These are phyloP conservation scores for Pagrus major DNA, from an alignment of 2,113 vertebrate genomes.

Conservation along the genomic window DNA sequence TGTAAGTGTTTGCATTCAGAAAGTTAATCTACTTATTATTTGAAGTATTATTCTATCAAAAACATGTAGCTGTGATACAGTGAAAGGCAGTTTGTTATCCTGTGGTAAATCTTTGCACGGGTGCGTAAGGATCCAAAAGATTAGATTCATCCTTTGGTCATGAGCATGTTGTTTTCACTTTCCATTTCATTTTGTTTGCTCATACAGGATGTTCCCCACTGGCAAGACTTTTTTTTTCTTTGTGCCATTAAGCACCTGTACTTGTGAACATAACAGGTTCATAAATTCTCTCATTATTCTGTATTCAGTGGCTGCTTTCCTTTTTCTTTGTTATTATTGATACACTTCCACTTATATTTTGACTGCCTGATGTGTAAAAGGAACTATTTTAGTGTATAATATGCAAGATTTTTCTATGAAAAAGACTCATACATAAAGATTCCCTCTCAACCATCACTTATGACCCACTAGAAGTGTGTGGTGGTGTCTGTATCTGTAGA, in stretches of 20 bases:
- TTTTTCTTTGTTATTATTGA: neutral
- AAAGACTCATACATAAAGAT: no score
- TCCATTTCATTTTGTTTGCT: neutral
- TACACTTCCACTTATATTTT: neutral
- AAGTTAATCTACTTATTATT: conserved; percentile 9
- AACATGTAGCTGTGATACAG: neutral
- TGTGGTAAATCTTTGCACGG: neutral
- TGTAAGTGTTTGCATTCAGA: neutral
- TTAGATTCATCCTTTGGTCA: no score
- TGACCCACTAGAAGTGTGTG: no score
- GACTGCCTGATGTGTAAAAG: neutral
- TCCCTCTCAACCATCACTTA: no score
- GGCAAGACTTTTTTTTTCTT: neutral
- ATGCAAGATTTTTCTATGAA: no score
- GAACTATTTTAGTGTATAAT: no score
- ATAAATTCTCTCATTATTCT: neutral
- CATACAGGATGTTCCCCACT: neutral
- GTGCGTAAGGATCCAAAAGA: neutral
- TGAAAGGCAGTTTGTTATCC: neutral
- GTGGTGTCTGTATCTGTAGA: no score
- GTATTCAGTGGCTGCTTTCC: neutral
- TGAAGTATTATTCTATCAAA: neutral
- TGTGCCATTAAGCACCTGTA: neutral
- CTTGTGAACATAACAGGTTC: neutral
- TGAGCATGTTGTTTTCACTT: neutral